phyloP scores from a whole-genome alignment of 2,888 invertebrate species.

The Imbricaverruca yamaguchii region DNA sequence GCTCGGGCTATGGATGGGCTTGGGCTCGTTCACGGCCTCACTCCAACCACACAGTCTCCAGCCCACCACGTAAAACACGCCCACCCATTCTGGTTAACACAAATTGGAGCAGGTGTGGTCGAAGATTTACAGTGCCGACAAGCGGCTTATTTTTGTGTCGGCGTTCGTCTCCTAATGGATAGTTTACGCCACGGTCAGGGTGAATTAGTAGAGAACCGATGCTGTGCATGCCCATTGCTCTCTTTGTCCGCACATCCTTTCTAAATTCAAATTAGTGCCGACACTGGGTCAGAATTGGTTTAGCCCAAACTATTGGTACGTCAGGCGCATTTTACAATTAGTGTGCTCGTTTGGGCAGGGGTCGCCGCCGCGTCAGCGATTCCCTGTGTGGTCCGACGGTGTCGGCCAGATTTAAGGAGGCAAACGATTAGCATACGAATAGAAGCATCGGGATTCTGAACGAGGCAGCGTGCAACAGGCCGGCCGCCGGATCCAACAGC shows the following conservation, averaged over 20 bases:
- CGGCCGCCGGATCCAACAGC: too few relatives aligned
- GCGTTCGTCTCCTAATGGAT: background rate
- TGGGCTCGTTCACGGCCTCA: background rate
- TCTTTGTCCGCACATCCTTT: slow-evolving; percentile 18
- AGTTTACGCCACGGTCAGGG: background rate
- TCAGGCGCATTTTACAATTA: background rate
- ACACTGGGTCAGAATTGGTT: background rate
- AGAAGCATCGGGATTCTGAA: background rate
- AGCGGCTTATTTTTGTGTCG: background rate
- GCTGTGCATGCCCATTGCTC: slow-evolving; percentile 10
- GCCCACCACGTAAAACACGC: background rate
- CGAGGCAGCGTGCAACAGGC: background rate
- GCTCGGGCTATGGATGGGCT: too few relatives aligned
- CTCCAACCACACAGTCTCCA: background rate
- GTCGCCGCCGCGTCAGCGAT: background rate
- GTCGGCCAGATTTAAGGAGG: background rate
- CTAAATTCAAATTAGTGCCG: background rate
- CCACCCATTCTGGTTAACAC: background rate
- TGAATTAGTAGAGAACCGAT: background rate
- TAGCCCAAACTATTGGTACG: background rate
- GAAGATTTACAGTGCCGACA: background rate
- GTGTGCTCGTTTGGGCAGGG: background rate
- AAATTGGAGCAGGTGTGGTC: background rate
- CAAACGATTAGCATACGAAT: slow-evolving; percentile 1
- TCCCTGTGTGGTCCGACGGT: background rate